Evolutionary conservation across 2,888 invertebrate species (phyloP), one percentile per base, ranked within the genome.

Genomic region (Acanthosepion esculentum): DNA sequence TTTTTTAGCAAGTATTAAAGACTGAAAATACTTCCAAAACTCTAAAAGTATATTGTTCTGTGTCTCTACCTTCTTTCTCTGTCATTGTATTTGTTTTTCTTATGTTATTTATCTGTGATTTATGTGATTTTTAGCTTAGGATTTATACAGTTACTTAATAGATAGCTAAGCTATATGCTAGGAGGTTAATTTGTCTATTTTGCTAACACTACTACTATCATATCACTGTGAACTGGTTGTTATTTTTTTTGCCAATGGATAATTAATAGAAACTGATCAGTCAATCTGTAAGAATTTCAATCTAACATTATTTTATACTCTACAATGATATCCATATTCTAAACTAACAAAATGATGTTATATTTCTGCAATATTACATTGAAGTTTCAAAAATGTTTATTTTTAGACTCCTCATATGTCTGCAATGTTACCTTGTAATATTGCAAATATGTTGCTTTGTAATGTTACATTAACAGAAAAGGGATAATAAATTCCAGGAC

Each of bases 121-220:
- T 78, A 78, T 78, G 29, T 78, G 78, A n/a, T 78, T 78, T 78
- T 78, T 78, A n/a, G 78, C n/a, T 78, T 78, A 78, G 78, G 78
- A 78, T 78, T 78, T 78, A 78, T 3, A n/a, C 29, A 78, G n/a
- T 78, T 78, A 78, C 78, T 78, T 78, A 78, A 78, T 78, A n/a
- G 10, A n/a, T 3, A 78, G 78, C 20, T 78, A 78, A 78, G n/a
- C 78, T 78, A 10, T 78, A 78, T 78, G n/a, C 29, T 78, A 78
- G 20, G 59, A 78, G 78, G 78, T 78, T 78, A n/a, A n/a, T 78
- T 23, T 64, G 12, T n/a, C 78, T 78, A 12, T 78, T 78, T n/a
- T 78, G 78, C 15, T 78, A 78, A n/a, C 78, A 78, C n/a, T 33
- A n/a, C 29, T 29, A 7, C 10, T n/a, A 12, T 12, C 33, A 5